Percentiles rank a stretch among this genome's conserved stretches.
Evolutionary conservation across 1,140 invertebrate species (phyloP).

Genomic region (Cydia splendana): DNA sequence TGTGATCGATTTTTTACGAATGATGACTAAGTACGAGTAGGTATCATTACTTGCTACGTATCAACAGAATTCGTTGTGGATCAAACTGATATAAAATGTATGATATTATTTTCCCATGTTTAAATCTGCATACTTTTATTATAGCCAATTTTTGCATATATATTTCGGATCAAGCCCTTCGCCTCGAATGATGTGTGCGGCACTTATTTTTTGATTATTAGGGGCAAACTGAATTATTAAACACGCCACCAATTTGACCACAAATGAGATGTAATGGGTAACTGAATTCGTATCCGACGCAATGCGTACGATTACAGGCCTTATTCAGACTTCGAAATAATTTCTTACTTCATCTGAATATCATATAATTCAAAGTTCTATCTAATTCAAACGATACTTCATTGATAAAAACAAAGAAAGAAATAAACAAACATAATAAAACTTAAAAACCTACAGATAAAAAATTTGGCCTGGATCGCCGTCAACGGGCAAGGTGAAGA

Average conservation of each 20-base stretch:
- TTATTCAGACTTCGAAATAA: background rate
- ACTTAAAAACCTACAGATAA: no score
- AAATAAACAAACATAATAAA: no score
- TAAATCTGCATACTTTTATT: background rate
- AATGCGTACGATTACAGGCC: background rate
- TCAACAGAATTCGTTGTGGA: background rate
- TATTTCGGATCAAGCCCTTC: background rate
- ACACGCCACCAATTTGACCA: constrained; percentile 11
- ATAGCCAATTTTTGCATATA: background rate
- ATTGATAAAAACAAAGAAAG: no score
- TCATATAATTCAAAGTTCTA: no score
- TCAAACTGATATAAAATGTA: background rate
- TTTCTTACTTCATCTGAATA: no score
- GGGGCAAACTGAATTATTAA: constrained; percentile 17
- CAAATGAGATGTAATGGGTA: constrained; percentile 30
- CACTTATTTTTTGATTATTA: background rate
- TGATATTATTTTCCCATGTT: constrained; percentile 6
- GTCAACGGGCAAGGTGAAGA: no score
- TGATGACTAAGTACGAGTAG: no score
- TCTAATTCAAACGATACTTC: no score
- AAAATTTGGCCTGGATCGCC: no score
- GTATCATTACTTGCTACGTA: no score
- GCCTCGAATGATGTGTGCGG: background rate
- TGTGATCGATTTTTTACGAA: no score
- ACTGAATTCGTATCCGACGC: constrained; percentile 16